A percentile compares a stretch with the other conserved stretches of the same genome.
Evolutionary conservation across 1,140 invertebrate genomes (phyloP).

Genomic region (Aporrectodea caliginosa): DNA sequence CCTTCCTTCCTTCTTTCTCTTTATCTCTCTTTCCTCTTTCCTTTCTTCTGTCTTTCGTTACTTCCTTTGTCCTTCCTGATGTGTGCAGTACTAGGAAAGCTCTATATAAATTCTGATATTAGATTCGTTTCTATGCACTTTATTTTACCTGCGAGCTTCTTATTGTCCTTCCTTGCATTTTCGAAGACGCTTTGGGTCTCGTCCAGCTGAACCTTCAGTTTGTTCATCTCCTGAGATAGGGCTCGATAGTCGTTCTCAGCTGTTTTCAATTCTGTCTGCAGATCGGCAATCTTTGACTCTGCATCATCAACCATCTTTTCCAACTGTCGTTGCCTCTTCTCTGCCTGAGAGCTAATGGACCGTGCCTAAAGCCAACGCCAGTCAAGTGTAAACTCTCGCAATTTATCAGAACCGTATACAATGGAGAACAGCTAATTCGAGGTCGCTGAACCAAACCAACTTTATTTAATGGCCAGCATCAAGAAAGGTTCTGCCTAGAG

Average conservation of each 20-base stretch:
- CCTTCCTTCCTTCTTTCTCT: background rate
- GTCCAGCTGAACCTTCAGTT: background rate
- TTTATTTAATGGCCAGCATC: no score
- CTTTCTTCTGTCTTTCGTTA: background rate
- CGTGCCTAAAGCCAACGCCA: background rate
- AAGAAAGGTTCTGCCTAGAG: no score
- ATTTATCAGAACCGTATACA: no score
- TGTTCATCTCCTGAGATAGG: background rate
- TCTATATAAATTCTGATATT: no score
- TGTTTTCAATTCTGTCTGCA: background rate
- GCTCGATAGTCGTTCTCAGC: background rate
- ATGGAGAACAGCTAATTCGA: no score
- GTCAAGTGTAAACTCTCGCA: no score
- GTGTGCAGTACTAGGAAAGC: background rate
- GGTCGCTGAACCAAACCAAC: no score
- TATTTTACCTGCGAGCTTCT: background rate
- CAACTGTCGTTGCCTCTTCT: background rate
- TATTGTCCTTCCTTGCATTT: background rate
- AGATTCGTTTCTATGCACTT: background rate
- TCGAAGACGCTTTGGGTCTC: background rate
- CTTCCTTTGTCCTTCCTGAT: no score
- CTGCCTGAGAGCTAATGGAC: background rate
- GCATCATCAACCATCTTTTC: background rate
- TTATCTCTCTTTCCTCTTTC: background rate
- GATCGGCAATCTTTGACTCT: background rate